phyloP scores from a whole-genome alignment of 2,888 invertebrate genomes.

The Ophion slaviceki region DNA sequence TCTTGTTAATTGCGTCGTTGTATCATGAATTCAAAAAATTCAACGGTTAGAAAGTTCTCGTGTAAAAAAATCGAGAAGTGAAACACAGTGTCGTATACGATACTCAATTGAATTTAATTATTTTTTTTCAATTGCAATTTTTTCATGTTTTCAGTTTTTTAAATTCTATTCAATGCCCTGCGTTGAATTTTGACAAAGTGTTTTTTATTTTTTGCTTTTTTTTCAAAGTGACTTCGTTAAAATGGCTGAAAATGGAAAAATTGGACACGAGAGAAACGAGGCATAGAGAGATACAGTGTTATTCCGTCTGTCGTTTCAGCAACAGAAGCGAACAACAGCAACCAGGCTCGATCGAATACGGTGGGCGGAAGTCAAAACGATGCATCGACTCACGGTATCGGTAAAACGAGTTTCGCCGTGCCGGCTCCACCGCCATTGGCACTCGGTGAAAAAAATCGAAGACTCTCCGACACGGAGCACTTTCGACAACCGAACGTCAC shows the following conservation, averaged over 20 bases:
- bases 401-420: conserved; percentile 85
- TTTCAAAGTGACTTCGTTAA: too few relatives aligned
- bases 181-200: too few relatives aligned
- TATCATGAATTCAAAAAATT: not conserved
- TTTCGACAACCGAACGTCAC: conserved; percentile 83
- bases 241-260: not conserved
- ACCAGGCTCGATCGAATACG: conserved; percentile 80
- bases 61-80: not conserved
- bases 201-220: too few relatives aligned
- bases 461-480: conserved; percentile 86
- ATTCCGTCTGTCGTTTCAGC: conserved; percentile 71
- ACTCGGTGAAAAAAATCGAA: conserved; percentile 84
- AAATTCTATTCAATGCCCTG: too few relatives aligned
- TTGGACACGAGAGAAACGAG: not conserved
- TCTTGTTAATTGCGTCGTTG: too few relatives aligned
- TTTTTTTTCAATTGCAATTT: too few relatives aligned
- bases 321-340: conserved; percentile 79
- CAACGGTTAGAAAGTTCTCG: not conserved
- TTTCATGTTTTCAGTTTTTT: too few relatives aligned
- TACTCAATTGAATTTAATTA: not conserved
- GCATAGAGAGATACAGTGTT: not conserved
- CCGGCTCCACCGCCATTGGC: conserved; percentile 85
- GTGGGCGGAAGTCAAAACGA: conserved; percentile 71
- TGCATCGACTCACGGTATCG: conserved; percentile 76
- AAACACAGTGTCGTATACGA: not conserved